These are phyloP conservation scores for Drosophila triauraria DNA, from an alignment of 1,140 invertebrate species.

Conservation along the genomic window DNA sequence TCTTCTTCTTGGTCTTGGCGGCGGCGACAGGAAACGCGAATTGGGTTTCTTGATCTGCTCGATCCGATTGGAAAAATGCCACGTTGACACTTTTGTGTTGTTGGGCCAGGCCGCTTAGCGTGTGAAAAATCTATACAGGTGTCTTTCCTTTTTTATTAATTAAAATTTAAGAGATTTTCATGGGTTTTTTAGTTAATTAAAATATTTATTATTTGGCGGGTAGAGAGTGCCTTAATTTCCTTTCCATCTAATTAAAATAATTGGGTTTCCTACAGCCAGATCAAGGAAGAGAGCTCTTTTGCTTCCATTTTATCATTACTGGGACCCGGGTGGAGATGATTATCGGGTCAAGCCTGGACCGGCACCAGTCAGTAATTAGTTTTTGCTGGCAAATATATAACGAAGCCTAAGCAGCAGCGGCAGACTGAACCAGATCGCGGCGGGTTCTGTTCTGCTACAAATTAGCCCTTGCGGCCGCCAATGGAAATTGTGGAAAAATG, in stretches of 20 bases:
- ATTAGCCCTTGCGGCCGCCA: constrained; percentile 76
- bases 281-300: constrained; percentile 6
- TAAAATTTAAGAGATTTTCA: constrained; percentile 8
- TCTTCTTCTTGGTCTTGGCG: constrained; percentile 11
- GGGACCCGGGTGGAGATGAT: constrained; percentile 51
- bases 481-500: constrained; percentile 21
- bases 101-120: constrained; percentile 26
- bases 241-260: constrained; percentile 16
- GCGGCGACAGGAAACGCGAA: constrained; percentile 49
- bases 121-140: constrained; percentile 28
- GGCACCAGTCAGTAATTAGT: constrained; percentile 64
- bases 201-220: neutral
- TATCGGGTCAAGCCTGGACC: constrained; percentile 48
- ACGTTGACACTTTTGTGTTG: constrained; percentile 40
- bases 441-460: constrained; percentile 46
- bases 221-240: neutral
- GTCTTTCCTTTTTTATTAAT: constrained; percentile 31
- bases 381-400: constrained; percentile 78
- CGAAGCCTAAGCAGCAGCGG: constrained; percentile 24
- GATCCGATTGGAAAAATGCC: constrained; percentile 60
- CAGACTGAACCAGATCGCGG: constrained; percentile 26
- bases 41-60: constrained; percentile 43
- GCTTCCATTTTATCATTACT: constrained; percentile 56
- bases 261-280: neutral
- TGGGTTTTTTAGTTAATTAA: constrained; percentile 29